Base-by-base conservation (phyloP, 2,113 vertebrate genomes). In the Phainopepla nitens region DNA sequence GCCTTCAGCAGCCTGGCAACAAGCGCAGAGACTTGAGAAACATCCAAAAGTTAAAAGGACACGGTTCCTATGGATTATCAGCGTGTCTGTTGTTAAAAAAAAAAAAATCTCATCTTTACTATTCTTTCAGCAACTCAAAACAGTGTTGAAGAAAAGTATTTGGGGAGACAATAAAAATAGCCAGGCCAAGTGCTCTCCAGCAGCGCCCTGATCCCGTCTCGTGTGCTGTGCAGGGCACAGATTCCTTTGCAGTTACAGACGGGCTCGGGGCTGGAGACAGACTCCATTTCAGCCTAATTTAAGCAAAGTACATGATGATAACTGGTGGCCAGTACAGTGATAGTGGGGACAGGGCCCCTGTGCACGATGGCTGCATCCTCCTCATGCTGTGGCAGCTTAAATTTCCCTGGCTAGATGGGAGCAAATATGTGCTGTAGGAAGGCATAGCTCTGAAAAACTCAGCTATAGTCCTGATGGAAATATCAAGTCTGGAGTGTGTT, bases 281-380 rank as follows among this genome's bases (percentile, higher is more conserved):
- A 33, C 93, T 97, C 82, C 42, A 9, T 93, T 95, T 94, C 95
- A 93, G 92, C 65, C 91, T 95, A 96, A 96, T 94, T 97, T 96
- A 95, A 89, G 90, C 51, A 20, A 94, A 96, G 85, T 58, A 86
- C 28, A 11, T 83, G 92, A 66, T 78, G 92, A 66, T 83, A 89
- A 78, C 79, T 64, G 76, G 18, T 51, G 94, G 58, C 49, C 66
- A 42, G n/a, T 10, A 60, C 53, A 56, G 54, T 62, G 51, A 17
- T 2, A 64, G 53, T 35, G 71, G 71, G 66, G 50, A 61, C 49
- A 33, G 81, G 68, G 53, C 57, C 57, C 79, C 49, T 0, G 0
- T 39, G 70, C 56, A 61, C 7, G 1, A 28, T 49, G 51, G 22
- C 65, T 78, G 25, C 58, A 27, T 50, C 45, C 45, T 54, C 2